Evolutionary conservation across 2,797 vertebrate species (phyloP).

Genomic region (Calcarius lapponicus): DNA sequence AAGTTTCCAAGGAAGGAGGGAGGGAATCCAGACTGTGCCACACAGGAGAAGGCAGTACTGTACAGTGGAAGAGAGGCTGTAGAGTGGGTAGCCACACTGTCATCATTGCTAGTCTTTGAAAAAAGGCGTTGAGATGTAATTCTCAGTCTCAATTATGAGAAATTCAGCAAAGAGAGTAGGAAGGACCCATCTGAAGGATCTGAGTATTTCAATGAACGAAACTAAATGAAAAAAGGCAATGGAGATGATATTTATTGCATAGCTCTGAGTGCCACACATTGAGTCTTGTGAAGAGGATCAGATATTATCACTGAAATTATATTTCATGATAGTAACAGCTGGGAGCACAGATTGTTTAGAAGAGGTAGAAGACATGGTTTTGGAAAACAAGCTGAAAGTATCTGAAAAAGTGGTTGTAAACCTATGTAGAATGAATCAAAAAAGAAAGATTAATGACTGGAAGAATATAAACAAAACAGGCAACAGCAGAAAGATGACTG

Average conservation of each 20-base stretch:
- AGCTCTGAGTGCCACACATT: not conserved
- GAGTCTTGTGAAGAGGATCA: accelerated
- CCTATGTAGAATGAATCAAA: not conserved
- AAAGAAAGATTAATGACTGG: not conserved
- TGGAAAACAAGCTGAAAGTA: not conserved
- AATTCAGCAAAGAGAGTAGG: not conserved
- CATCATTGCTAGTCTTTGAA: not conserved
- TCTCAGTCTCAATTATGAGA: not conserved
- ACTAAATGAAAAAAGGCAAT: not conserved
- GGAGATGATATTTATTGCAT: not conserved
- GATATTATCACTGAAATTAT: not conserved
- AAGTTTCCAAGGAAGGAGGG: not conserved
- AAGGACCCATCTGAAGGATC: not conserved
- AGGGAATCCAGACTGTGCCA: not conserved
- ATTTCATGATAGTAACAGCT: not conserved
- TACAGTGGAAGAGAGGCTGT: not conserved
- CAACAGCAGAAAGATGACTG: not conserved
- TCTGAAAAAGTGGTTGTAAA: not conserved
- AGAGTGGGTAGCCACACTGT: not conserved
- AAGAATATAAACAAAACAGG: not conserved
- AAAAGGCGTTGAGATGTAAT: not conserved
- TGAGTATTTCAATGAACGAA: not conserved
- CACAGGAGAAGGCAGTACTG: not conserved
- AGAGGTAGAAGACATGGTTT: not conserved
- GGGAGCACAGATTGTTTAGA: not conserved